Percentiles rank a stretch among this genome's conserved stretches.
Evolutionary conservation across 2,797 vertebrate species (phyloP).

Genomic region (Enteromius treurensis): DNA sequence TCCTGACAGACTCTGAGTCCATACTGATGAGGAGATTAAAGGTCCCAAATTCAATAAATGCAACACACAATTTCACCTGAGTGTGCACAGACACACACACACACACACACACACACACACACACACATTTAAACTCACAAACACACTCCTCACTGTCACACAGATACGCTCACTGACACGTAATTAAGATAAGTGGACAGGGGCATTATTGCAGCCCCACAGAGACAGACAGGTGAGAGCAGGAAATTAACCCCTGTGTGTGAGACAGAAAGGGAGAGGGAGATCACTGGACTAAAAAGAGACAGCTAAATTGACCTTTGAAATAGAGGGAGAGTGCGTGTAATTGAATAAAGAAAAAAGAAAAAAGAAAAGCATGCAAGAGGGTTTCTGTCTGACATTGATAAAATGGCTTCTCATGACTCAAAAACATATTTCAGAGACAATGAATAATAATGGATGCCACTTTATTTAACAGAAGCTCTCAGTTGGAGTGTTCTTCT

Average conservation of each 20-base stretch:
- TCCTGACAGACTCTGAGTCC: conserved; percentile 59
- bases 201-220: conserved; percentile 61
- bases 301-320: conserved; percentile 45
- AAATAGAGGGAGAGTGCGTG: conserved; percentile 20
- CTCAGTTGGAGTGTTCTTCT: conserved; percentile 13
- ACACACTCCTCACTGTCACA: conserved; percentile 40
- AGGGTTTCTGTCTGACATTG: conserved; percentile 25
- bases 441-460: conserved; percentile 37
- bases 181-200: conserved; percentile 66
- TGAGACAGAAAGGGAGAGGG: conserved; percentile 31
- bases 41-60: conserved; percentile 62
- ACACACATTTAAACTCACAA: conserved; percentile 14
- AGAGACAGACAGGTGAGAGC: conserved; percentile 59
- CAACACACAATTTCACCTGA: conserved; percentile 27
- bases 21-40: conserved; percentile 61
- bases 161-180: conserved; percentile 54
- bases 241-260: conserved; percentile 60
- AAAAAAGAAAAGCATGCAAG: conserved; percentile 14
- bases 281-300: conserved; percentile 44
- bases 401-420: conserved; percentile 37
- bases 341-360: conserved; percentile 36
- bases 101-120: conserved; percentile 26
- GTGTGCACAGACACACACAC: conserved; percentile 12
- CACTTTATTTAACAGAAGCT: conserved; percentile 45
- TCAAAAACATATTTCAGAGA: conserved; percentile 44